Conservation (phyloP, 2,797 vertebrate genomes). For the Simalia tracyae region DNA sequence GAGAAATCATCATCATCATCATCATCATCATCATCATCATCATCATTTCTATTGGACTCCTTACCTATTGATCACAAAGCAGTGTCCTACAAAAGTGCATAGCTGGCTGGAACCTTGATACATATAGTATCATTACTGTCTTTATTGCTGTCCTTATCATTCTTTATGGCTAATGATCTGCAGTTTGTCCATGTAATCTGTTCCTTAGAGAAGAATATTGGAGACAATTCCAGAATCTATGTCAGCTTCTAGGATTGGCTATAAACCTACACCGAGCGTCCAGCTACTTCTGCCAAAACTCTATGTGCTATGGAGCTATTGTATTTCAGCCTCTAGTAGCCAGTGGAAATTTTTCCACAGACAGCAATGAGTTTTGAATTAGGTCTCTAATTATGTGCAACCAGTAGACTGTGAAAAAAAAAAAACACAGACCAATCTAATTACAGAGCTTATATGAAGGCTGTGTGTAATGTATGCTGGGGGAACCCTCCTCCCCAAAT, state of each 20-base stretch:
- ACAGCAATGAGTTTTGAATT: constrained; percentile 18
- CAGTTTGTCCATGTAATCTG: constrained; percentile 6
- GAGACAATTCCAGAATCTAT: constrained; percentile 3
- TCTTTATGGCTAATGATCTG: background rate
- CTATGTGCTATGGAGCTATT: background rate
- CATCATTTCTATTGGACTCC: background rate
- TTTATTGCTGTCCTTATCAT: background rate
- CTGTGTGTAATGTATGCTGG: background rate
- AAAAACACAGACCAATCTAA: fast-evolving
- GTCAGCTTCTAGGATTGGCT: background rate
- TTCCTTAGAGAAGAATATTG: constrained; percentile 24
- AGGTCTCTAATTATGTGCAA: constrained; percentile 20
- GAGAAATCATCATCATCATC: background rate
- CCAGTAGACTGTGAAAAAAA: background rate
- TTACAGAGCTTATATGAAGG: background rate
- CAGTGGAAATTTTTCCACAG: constrained; percentile 11
- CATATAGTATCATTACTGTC: background rate
- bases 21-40: background rate
- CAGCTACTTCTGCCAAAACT: constrained; percentile 11
- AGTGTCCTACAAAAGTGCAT: background rate
- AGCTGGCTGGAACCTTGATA: background rate
- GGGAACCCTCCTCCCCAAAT: background rate
- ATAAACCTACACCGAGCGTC: background rate
- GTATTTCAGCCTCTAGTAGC: background rate
- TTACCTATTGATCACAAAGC: background rate